Percentiles rank a stretch among this genome's conserved stretches.
phyloP scores from a whole-genome alignment of 2,888 invertebrate genomes.

The Escarpia spicata region DNA sequence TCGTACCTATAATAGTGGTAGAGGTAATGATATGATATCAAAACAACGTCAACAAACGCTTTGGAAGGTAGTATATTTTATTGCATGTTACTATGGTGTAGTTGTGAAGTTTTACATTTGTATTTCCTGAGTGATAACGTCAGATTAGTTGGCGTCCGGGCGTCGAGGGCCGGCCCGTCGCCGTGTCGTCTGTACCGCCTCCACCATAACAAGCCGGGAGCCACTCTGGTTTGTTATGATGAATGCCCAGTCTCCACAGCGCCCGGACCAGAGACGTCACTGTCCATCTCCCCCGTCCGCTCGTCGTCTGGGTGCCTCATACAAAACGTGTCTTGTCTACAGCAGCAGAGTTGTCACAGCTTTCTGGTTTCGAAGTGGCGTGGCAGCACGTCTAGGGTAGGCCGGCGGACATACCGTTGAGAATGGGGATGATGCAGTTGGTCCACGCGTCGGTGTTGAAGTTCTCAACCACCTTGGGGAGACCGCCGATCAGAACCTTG shows the following conservation, averaged over 20 bases:
- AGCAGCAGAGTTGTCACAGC: not conserved
- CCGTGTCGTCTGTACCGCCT: not conserved
- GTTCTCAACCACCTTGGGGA: slow-evolving; percentile 13
- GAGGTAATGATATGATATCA: not conserved
- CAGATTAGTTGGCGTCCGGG: not conserved
- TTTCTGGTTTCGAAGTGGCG: not conserved
- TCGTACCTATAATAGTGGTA: not conserved
- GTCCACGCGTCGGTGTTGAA: slow-evolving; percentile 18
- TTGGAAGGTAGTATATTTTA: not conserved
- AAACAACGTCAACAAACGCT: not conserved
- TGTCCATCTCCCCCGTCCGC: not conserved
- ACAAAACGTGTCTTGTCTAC: not conserved
- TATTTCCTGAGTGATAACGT: not conserved
- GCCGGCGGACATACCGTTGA: not conserved
- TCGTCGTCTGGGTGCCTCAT: not conserved
- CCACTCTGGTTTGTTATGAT: not conserved
- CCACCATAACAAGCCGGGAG: slow-evolving; percentile 12
- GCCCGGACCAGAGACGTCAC: not conserved
- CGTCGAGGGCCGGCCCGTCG: not conserved
- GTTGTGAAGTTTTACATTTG: not conserved
- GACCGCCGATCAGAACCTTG: not conserved
- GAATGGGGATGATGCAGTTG: slow-evolving; percentile 17
- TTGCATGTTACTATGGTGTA: not conserved
- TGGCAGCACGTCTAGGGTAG: not conserved
- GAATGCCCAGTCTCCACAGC: not conserved